Evolutionary conservation across 92 coral and sea anemone genomes (phyloP), one percentile per base, ranked within the genome.

Genomic region (Parazoanthus swiftii): DNA sequence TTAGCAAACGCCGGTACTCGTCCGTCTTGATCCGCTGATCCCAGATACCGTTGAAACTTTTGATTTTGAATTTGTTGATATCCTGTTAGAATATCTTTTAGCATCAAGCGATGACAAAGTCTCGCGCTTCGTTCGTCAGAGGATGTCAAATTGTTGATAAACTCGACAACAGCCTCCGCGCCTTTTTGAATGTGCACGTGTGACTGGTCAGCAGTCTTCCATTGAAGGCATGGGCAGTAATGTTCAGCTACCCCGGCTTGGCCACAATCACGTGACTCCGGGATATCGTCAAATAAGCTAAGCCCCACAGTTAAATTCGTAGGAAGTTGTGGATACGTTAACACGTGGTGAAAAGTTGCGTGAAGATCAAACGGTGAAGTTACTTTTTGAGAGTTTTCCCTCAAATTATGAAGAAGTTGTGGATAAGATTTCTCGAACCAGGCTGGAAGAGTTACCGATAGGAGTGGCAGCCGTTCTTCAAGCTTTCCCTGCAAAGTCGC

Each of bases 361-460:
- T 96, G 94, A 26, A 96, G 86, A 78, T 96, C 99, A 79, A 96
- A 96, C 14, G 98, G 99, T 36, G 99, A 95, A 50, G 96, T 94
- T 35, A 96, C 90, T 37, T 90, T 78, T 25, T 93, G 72, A 16
- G 90, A 86, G 33, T 96, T 96, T 50, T 89, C 90, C 66, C 84
- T 89, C 67, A 95, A 21, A 68, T 85, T 91, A 5, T 67, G 66
- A 26, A 78, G 59, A 5, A 96, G 54, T 25, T 90, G 86, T 33
- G 92, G 94, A 82, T 90, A 76, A 26, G 80, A 85, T 38, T 85
- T 59, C 38, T 76, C 82, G 75, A 93, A 89, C 94, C 93, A 90
- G 46, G 86, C n/a, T 13, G 99, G 99, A 66, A 96, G 85, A 8
- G 98, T 92, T 14, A 96, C 63, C 10, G 99, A 93, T 82, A 96